phyloP scores from a whole-genome alignment of 2,113 vertebrate species.

The Daboia siamensis region DNA sequence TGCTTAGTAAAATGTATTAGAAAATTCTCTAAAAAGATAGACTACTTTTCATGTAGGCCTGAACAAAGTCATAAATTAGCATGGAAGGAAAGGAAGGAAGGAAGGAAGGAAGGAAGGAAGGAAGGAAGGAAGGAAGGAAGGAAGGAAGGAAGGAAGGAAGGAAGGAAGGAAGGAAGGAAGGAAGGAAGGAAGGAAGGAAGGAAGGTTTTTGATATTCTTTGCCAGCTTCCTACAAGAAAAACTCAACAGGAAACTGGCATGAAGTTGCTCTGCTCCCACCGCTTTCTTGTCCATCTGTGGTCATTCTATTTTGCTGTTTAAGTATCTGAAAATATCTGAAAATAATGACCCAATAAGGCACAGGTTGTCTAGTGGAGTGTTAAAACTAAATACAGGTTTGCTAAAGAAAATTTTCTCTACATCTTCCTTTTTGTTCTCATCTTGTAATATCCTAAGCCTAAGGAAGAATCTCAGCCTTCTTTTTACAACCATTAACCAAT shows the following conservation, averaged over 20 bases:
- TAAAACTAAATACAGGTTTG: background rate
- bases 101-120: too few relatives aligned
- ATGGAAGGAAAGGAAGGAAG: too few relatives aligned
- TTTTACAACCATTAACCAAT: constrained; percentile 18
- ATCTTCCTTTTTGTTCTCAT: background rate
- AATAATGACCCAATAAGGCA: background rate
- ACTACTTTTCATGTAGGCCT: background rate
- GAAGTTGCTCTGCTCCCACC: background rate
- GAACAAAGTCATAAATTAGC: background rate
- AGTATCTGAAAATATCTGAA: background rate
- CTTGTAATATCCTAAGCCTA: background rate
- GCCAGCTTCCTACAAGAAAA: background rate
- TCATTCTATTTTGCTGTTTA: background rate
- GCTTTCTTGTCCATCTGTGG: background rate
- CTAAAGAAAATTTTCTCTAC: rapidly evolving
- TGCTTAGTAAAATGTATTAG: background rate
- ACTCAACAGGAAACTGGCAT: background rate
- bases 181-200: background rate
- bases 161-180: background rate
- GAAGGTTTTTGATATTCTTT: too few relatives aligned
- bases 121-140: background rate
- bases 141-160: background rate
- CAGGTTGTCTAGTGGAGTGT: background rate
- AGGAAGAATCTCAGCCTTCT: background rate
- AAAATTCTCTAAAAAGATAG: background rate